phyloP scores from a whole-genome alignment of 2,888 invertebrate species.

The Synanthedon vespiformis region DNA sequence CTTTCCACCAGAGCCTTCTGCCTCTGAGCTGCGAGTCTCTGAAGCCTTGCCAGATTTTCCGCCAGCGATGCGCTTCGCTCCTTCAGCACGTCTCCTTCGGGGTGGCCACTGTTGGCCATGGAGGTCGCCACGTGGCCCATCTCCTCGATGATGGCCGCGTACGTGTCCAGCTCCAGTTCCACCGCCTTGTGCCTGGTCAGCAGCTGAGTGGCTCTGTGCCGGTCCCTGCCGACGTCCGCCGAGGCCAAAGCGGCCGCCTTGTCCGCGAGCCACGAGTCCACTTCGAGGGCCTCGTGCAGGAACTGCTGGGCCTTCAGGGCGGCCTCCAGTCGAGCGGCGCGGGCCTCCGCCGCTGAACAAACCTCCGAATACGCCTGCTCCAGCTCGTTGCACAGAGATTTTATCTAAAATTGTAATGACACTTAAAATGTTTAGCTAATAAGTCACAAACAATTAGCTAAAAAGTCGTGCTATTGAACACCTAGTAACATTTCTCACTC shows the following conservation, averaged over 20 bases:
- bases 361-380: slow-evolving; percentile 81
- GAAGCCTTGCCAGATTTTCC: slow-evolving; percentile 83
- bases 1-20: slow-evolving; percentile 92
- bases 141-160: slow-evolving; percentile 90
- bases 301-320: slow-evolving; percentile 92
- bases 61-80: slow-evolving; percentile 81
- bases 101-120: slow-evolving; percentile 85
- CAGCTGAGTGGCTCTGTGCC: slow-evolving; percentile 91
- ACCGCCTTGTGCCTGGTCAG: slow-evolving; percentile 96
- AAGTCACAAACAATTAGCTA: too few relatives aligned
- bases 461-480: too few relatives aligned
- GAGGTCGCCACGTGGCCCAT: slow-evolving; percentile 89
- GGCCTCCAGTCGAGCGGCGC: slow-evolving; percentile 83
- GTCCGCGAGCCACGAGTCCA: slow-evolving; percentile 93
- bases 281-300: slow-evolving; percentile 90
- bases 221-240: slow-evolving; percentile 90
- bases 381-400: slow-evolving; percentile 78
- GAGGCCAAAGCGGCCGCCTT: slow-evolving; percentile 84
- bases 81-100: slow-evolving; percentile 84
- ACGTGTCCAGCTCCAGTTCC: slow-evolving; percentile 90
- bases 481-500: not conserved
- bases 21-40: slow-evolving; percentile 81
- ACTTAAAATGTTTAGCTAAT: too few relatives aligned
- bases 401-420: slow-evolving; percentile 64
- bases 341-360: slow-evolving; percentile 75